Conservation (phyloP, 1,140 invertebrate species). For the Heliconius eleuchia region DNA sequence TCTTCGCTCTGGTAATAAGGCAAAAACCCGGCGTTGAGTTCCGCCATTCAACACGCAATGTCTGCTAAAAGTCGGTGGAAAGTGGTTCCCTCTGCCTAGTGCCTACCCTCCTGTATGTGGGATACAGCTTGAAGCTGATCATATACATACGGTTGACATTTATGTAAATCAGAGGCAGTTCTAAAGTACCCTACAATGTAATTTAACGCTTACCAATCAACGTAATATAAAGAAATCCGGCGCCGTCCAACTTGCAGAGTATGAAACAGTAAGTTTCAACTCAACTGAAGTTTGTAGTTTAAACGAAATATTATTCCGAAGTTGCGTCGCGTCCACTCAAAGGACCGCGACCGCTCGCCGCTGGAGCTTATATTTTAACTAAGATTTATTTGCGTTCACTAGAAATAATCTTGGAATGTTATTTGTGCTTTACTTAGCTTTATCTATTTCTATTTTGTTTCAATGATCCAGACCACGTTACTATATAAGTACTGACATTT, state of each 20-base stretch:
- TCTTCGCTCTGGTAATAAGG: no score
- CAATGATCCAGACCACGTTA: not conserved
- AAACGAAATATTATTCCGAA: constrained; percentile 11
- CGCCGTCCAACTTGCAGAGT: not conserved
- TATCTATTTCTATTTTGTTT: not conserved
- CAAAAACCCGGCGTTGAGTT: no score
- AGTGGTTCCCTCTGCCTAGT: no score
- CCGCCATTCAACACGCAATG: no score
- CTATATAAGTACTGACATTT: no score
- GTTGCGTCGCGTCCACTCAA: constrained; percentile 4
- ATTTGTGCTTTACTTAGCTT: not conserved
- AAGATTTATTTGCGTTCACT: not conserved
- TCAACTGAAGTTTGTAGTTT: not conserved
- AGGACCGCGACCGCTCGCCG: not conserved
- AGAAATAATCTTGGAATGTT: not conserved
- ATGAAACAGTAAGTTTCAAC: constrained; percentile 4
- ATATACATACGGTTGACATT: no score
- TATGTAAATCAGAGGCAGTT: no score
- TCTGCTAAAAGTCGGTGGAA: no score
- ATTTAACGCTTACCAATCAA: not conserved
- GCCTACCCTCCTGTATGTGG: no score
- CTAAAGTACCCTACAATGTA: no score
- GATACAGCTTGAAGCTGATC: no score
- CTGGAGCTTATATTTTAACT: not conserved
- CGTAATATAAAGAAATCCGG: not conserved